phyloP scores from a whole-genome alignment of 2,888 invertebrate genomes.

The Empis livida region DNA sequence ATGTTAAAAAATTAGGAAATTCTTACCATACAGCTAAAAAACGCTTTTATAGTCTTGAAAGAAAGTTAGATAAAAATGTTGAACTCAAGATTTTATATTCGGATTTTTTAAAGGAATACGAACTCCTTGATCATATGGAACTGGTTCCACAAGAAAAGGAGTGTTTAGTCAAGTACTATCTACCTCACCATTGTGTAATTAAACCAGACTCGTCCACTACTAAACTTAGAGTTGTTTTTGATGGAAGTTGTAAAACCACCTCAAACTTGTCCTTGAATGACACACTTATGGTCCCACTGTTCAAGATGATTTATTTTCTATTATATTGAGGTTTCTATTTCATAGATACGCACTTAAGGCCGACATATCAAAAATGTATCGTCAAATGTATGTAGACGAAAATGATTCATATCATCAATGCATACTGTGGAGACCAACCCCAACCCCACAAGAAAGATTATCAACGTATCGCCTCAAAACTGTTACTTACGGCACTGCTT shows the following conservation, averaged over 20 bases:
- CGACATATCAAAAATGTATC: constrained; percentile 17
- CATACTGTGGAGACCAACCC: constrained; percentile 11
- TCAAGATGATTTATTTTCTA: constrained; percentile 7
- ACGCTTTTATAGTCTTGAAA: neutral
- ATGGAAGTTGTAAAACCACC: constrained; percentile 6
- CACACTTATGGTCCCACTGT: constrained; percentile 5
- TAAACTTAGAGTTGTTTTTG: constrained; percentile 4
- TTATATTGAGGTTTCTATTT: constrained; percentile 4
- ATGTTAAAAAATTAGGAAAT: neutral
- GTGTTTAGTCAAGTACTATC: constrained; percentile 4
- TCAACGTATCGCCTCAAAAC: constrained; percentile 6
- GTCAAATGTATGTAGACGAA: constrained; percentile 11
- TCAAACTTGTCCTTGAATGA: constrained; percentile 4
- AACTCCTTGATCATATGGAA: constrained; percentile 12
- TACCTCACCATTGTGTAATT: constrained; percentile 13
- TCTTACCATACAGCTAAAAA: neutral
- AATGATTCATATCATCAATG: constrained; percentile 10
- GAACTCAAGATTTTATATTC: constrained; percentile 10
- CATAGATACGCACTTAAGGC: constrained; percentile 10
- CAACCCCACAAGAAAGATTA: constrained; percentile 1
- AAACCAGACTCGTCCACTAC: constrained; percentile 3
- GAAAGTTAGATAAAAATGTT: neutral
- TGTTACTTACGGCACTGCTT: constrained; percentile 10
- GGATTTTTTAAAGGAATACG: constrained; percentile 13
- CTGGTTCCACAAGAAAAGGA: neutral